Evolutionary conservation across 2,888 invertebrate genomes (phyloP).

Genomic region (Athalia circularis): DNA sequence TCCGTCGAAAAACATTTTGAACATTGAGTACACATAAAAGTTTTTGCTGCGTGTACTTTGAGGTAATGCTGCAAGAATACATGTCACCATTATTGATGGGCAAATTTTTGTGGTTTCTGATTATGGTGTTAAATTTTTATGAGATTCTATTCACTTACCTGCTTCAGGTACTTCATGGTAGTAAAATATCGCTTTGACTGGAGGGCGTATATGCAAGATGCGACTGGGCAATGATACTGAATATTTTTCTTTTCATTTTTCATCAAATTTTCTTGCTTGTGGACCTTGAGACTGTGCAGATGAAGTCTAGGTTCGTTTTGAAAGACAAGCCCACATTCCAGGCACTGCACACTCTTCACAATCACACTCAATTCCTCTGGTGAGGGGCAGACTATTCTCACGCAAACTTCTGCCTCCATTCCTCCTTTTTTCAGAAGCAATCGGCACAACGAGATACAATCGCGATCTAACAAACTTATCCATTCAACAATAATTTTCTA

Average conservation of each 20-base stretch:
- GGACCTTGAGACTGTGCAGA: slow-evolving; percentile 69
- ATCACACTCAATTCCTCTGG: slow-evolving; percentile 68
- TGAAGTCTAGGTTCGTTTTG: slow-evolving; percentile 67
- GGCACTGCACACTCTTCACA: slow-evolving; percentile 66
- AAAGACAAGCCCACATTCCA: slow-evolving; percentile 67
- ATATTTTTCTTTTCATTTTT: slow-evolving; percentile 64
- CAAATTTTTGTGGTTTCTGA: background rate
- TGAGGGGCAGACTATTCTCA: slow-evolving; percentile 66
- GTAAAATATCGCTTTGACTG: slow-evolving; percentile 66
- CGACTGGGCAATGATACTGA: slow-evolving; percentile 69
- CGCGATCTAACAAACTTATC: slow-evolving; percentile 9
- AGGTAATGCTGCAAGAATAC: slow-evolving; percentile 69
- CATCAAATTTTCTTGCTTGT: slow-evolving; percentile 64
- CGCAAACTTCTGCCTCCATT: slow-evolving; percentile 39
- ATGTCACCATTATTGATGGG: background rate
- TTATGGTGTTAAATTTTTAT: background rate
- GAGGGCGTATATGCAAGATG: slow-evolving; percentile 66
- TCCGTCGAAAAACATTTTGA: slow-evolving; percentile 72
- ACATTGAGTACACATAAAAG: slow-evolving; percentile 68
- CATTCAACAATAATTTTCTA: slow-evolving; percentile 20
- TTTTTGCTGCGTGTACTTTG: slow-evolving; percentile 73
- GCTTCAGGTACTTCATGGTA: slow-evolving; percentile 71
- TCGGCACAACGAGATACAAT: background rate
- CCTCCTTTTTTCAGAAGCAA: background rate
- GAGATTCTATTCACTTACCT: slow-evolving; percentile 59